Percentiles rank a stretch among this genome's conserved stretches.
phyloP scores from a whole-genome alignment of 2,113 vertebrate genomes.

The Scomber scombrus region DNA sequence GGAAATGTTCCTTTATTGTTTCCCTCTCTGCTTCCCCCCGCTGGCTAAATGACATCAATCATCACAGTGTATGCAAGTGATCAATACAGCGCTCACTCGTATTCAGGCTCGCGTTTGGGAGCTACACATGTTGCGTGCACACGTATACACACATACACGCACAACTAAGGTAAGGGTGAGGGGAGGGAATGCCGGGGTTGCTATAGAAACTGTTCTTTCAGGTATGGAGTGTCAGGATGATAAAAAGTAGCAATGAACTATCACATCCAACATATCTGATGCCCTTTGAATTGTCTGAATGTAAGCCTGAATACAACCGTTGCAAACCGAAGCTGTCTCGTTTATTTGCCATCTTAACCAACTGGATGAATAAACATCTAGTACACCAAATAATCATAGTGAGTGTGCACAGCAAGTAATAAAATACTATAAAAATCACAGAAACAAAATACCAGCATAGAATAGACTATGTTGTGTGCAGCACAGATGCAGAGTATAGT shows the following conservation, averaged over 20 bases:
- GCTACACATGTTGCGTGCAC: conserved; percentile 24
- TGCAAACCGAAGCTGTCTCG: conserved; percentile 30
- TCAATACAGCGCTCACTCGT: conserved; percentile 68
- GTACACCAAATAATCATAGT: neutral
- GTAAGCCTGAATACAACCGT: conserved; percentile 11
- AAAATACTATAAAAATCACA: neutral
- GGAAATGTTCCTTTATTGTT: conserved; percentile 66
- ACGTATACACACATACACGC: conserved; percentile 13
- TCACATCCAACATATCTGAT: conserved; percentile 64
- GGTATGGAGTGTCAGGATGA: conserved; percentile 74
- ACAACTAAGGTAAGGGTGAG: conserved; percentile 37
- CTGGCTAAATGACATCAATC: conserved; percentile 70
- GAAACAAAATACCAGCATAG: neutral
- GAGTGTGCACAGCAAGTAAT: neutral
- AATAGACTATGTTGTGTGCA: neutral
- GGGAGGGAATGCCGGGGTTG: conserved; percentile 71
- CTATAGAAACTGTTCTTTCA: conserved; percentile 85
- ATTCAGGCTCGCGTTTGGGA: conserved; percentile 42
- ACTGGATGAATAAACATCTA: neutral
- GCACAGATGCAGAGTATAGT: neutral
- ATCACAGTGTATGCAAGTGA: conserved; percentile 56
- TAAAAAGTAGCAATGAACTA: conserved; percentile 71
- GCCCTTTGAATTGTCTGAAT: conserved; percentile 45
- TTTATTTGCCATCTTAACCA: conserved; percentile 34
- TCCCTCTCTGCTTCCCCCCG: conserved; percentile 48